Percentiles rank a stretch among this genome's conserved stretches.
Evolutionary conservation across 2,797 vertebrate species (phyloP).

Genomic region (Astyanax mexicanus): DNA sequence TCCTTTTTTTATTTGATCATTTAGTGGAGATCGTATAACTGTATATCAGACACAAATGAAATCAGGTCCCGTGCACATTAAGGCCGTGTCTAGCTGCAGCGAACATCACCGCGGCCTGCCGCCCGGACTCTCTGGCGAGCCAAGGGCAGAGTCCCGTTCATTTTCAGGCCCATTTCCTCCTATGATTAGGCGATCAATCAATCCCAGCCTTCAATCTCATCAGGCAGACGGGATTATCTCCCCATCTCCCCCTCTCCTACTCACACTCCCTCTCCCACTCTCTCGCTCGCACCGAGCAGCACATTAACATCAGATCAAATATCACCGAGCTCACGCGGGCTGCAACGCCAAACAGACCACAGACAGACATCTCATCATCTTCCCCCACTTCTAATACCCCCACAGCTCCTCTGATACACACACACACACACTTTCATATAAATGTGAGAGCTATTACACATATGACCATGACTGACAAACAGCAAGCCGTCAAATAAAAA

Average conservation of each 20-base stretch:
- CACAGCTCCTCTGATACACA: constrained; percentile 48
- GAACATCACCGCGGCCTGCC: constrained; percentile 78
- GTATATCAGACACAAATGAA: constrained; percentile 90
- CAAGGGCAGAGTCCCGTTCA: constrained; percentile 89
- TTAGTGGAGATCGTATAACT: constrained; percentile 87
- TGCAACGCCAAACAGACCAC: constrained; percentile 79
- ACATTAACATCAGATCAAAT: constrained; percentile 89
- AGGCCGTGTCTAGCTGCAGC: constrained; percentile 82
- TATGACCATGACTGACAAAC: constrained; percentile 40
- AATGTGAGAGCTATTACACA: constrained; percentile 31
- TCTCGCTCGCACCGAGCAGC: constrained; percentile 64
- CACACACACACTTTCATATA: constrained; percentile 21
- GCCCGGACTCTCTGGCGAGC: constrained; percentile 77
- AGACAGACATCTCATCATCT: constrained; percentile 79
- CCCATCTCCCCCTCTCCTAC: constrained; percentile 83
- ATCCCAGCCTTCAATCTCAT: constrained; percentile 89
- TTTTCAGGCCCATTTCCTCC: constrained; percentile 91
- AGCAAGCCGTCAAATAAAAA: constrained; percentile 19
- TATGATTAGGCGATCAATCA: constrained; percentile 92
- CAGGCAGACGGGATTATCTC: constrained; percentile 88
- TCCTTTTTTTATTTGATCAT: constrained; percentile 86
- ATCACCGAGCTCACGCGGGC: constrained; percentile 79
- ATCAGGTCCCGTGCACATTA: constrained; percentile 86
- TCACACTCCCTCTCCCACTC: constrained; percentile 61
- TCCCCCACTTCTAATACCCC: constrained; percentile 65